Conservation (phyloP, 2,113 vertebrate genomes). For the Naja naja region DNA sequence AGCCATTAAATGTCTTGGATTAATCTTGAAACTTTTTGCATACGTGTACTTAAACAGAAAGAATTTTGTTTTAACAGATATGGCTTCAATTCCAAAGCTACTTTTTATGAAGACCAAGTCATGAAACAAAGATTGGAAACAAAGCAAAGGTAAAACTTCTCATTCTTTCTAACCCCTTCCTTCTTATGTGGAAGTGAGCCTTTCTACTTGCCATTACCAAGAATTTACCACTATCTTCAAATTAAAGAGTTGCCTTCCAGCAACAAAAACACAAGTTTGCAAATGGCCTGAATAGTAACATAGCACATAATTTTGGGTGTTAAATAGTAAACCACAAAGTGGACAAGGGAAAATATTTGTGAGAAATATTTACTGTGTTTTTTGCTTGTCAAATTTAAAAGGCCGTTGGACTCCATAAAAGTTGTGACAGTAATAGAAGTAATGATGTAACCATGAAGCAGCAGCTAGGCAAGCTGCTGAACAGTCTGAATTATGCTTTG, state of each 20-base stretch:
- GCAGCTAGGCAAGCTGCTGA: background rate
- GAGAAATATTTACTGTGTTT: background rate
- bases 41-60: conserved; percentile 33
- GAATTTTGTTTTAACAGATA: conserved; percentile 52
- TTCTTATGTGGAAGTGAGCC: background rate
- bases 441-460: background rate
- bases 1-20: background rate
- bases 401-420: background rate
- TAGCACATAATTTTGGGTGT: background rate
- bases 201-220: too few species aligned
- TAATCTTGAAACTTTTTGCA: conserved; percentile 21
- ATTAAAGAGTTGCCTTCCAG: background rate
- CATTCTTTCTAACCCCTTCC: background rate
- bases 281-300: background rate
- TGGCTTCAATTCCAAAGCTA: background rate
- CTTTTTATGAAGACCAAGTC: background rate
- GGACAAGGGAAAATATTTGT: background rate
- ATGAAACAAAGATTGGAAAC: background rate
- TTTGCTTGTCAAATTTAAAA: background rate
- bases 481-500: background rate
- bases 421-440: background rate
- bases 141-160: background rate
- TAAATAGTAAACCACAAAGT: background rate
- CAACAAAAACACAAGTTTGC: background rate
- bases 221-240: background rate